Evolutionary conservation across 92 coral and sea anemone species (phyloP).

Genomic region (Palythoa heliodiscus): DNA sequence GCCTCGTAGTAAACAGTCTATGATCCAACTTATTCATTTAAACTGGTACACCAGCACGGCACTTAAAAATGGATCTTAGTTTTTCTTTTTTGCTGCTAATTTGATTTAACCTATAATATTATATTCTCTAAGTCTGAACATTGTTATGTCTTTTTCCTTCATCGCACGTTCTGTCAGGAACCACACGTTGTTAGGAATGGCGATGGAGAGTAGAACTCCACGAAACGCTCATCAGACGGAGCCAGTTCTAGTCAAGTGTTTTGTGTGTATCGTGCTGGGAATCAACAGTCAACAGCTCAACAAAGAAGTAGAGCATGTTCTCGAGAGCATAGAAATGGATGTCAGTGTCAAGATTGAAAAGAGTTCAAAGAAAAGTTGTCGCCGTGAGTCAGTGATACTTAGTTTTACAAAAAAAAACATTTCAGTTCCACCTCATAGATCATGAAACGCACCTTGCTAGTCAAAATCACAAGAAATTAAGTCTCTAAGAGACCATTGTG

Average conservation of each 20-base stretch:
- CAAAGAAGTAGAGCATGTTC: constrained; percentile 72
- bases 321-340: constrained; percentile 73
- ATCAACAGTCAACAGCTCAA: constrained; percentile 81
- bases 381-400: constrained; percentile 65
- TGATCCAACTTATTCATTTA: too few relatives aligned
- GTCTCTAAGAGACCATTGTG: too few relatives aligned
- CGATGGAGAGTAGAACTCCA: constrained; percentile 80
- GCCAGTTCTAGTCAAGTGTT: constrained; percentile 76
- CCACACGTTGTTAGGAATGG: constrained; percentile 91
- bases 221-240: constrained; percentile 60
- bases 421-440: too few relatives aligned
- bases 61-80: too few relatives aligned
- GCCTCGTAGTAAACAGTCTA: too few relatives aligned
- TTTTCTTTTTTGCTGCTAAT: too few relatives aligned
- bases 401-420: too few relatives aligned
- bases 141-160: background rate
- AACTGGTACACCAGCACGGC: too few relatives aligned
- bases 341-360: constrained; percentile 67
- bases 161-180: constrained; percentile 16
- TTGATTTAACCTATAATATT: too few relatives aligned
- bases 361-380: constrained; percentile 72
- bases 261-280: constrained; percentile 97
- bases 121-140: background rate
- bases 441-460: too few relatives aligned
- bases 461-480: background rate